Evolutionary conservation across 2,888 invertebrate genomes (phyloP).

Genomic region (Morinoia aosen): DNA sequence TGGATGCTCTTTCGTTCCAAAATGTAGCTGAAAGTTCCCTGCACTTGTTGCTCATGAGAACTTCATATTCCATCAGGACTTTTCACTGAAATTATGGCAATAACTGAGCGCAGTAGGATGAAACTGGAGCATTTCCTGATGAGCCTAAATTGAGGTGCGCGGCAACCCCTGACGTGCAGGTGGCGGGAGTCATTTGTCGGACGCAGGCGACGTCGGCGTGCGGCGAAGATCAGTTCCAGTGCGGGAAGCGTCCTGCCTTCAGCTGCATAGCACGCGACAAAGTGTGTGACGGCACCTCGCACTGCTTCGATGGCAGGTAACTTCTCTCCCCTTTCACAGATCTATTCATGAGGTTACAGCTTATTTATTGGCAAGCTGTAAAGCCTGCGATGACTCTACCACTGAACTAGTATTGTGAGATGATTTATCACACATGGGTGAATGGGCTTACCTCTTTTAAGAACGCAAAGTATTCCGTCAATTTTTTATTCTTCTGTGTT

Average conservation of each 20-base stretch:
- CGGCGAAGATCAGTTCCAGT: constrained; percentile 55
- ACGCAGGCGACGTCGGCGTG: constrained; percentile 35
- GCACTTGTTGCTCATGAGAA: neutral
- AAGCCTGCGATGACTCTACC: neutral
- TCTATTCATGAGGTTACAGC: neutral
- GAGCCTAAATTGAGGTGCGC: neutral
- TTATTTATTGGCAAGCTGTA: neutral
- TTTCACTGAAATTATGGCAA: neutral
- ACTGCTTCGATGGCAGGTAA: constrained; percentile 64
- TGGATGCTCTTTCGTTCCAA: neutral
- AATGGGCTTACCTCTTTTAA: too few species aligned
- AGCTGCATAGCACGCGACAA: constrained; percentile 57
- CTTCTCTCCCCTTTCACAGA: neutral
- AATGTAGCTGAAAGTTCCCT: neutral
- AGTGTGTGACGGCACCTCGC: constrained; percentile 59
- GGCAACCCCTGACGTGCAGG: constrained; percentile 30
- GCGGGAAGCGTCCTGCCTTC: constrained; percentile 44
- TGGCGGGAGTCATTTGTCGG: constrained; percentile 63
- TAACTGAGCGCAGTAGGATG: neutral
- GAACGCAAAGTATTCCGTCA: too few species aligned
- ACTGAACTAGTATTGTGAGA: too few species aligned
- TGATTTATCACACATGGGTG: too few species aligned
- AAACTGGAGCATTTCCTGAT: neutral
- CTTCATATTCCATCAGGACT: neutral
- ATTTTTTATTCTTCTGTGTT: too few species aligned